Percentiles rank a stretch among this genome's conserved stretches.
These are phyloP conservation scores for Plebejus melissa DNA, from an alignment of 2,888 invertebrate genomes.

Conservation along the genomic window DNA sequence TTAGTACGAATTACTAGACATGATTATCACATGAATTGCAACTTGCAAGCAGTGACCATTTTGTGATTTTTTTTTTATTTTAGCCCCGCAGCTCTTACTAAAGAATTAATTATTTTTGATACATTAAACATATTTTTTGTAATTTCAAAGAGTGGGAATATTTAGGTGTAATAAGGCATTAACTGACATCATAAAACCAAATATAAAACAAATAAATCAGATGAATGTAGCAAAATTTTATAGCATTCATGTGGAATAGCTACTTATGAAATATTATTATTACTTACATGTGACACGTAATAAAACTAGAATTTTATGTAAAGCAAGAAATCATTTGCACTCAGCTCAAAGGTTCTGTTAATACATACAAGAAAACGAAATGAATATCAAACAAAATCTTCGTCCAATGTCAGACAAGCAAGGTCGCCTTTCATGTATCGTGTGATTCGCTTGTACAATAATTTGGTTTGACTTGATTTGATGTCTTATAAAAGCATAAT, in stretches of 20 bases:
- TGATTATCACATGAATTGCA: too few relatives aligned
- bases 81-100: too few relatives aligned
- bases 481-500: neutral
- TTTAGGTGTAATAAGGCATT: too few relatives aligned
- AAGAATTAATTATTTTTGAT: too few relatives aligned
- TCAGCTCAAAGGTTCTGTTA: conserved; percentile 47
- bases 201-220: too few relatives aligned
- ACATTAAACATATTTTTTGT: too few relatives aligned
- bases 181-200: too few relatives aligned
- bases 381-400: conserved; percentile 60
- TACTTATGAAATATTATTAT: neutral
- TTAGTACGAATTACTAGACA: too few relatives aligned
- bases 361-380: conserved; percentile 39
- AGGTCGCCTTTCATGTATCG: conserved; percentile 67
- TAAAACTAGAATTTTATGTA: conserved; percentile 10
- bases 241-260: neutral
- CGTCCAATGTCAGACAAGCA: conserved; percentile 66
- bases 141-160: too few relatives aligned
- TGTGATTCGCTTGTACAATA: conserved; percentile 41
- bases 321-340: neutral
- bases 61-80: too few relatives aligned
- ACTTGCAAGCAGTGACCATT: too few relatives aligned
- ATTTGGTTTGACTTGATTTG: neutral
- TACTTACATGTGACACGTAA: neutral
- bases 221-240: too few relatives aligned